Conservation (phyloP, 2,888 invertebrate species). For the Zelleria hepariella region DNA sequence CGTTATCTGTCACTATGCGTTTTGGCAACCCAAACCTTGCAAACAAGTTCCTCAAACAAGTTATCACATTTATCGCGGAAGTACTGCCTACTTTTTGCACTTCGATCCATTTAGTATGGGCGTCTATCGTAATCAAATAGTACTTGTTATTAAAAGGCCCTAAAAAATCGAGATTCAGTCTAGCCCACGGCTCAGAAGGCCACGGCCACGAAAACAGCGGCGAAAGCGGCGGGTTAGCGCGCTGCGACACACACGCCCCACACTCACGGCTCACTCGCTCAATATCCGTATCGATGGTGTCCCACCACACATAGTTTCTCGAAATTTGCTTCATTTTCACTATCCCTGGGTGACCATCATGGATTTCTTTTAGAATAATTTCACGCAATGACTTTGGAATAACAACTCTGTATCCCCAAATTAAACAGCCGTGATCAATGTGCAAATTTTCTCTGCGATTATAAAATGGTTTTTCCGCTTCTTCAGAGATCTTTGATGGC, state of each 20-base stretch:
- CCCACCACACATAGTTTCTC: slow-evolving; percentile 17
- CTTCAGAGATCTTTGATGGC: slow-evolving; percentile 9
- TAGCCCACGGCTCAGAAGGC: neutral
- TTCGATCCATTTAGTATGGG: neutral
- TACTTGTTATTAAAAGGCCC: slow-evolving; percentile 7
- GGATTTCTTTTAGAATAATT: slow-evolving; percentile 6
- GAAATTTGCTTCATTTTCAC: slow-evolving; percentile 18
- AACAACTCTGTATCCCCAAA: slow-evolving; percentile 7
- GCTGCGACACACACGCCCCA: slow-evolving; percentile 11
- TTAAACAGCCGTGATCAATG: neutral
- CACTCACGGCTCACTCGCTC: slow-evolving; percentile 15
- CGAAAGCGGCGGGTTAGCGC: neutral
- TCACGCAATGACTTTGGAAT: slow-evolving; percentile 2
- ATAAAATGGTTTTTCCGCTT: slow-evolving; percentile 12
- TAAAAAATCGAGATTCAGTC: slow-evolving; percentile 9
- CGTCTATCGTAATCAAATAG: neutral
- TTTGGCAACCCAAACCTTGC: neutral
- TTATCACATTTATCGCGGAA: neutral
- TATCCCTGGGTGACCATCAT: slow-evolving; percentile 16
- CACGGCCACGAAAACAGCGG: slow-evolving; percentile 1
- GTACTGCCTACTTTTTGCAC: neutral
- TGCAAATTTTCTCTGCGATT: slow-evolving; percentile 8
- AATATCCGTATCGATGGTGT: slow-evolving; percentile 15
- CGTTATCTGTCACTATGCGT: neutral
- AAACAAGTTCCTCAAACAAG: neutral